Base-by-base conservation (phyloP, 1,140 invertebrate species). In the Copidosoma floridanum region DNA sequence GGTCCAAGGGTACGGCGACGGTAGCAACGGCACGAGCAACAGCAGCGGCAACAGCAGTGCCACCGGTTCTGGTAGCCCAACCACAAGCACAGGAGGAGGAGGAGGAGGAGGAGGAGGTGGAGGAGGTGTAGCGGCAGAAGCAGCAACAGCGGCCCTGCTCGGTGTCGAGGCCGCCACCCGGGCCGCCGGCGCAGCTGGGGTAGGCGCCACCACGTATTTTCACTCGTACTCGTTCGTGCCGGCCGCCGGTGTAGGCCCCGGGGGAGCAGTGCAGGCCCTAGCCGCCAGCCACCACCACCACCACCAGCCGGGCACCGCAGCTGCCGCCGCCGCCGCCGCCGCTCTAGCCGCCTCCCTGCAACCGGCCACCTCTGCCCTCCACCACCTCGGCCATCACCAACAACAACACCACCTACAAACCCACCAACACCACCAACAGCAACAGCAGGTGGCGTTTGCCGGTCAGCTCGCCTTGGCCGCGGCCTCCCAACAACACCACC, bases 171-270 rank as follows among this genome's bases (percentile, higher is more conserved):
- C 66, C 63, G 56, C 56, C 3, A 51, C 57, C 43, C 48, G 63
- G 47, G 21, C 59, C 64, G 65, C 65, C 57, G 51, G 65, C 65
- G 57, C 26, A 43, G 51, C 57, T 14, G 60, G 57, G 38, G 59
- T 58, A 55, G 59, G 64, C 70, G 72, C 75, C 78, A 79, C 78
- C 73, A 79, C 78, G 78, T 80, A 78, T 78, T 80, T 79, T 79
- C 78, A 80, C 72, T 80, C 78, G 77, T 80, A 80, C 67, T 77
- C 77, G 70, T 77, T 79, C 59, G 75, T 79, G 71, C 78, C 29
- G 6, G 77, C 77, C 72, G 77, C 74, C 71, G 75, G 71, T 74
- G 73, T 71, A 63, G 66, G 67, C 65, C 62, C 70, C 71, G 55
- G 69, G 46, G 65, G 65, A 61, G 68, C 54, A 35, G 60, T n/a